Conservation (phyloP, 2,797 vertebrate species). For the Spinibarbus caldwelli region DNA sequence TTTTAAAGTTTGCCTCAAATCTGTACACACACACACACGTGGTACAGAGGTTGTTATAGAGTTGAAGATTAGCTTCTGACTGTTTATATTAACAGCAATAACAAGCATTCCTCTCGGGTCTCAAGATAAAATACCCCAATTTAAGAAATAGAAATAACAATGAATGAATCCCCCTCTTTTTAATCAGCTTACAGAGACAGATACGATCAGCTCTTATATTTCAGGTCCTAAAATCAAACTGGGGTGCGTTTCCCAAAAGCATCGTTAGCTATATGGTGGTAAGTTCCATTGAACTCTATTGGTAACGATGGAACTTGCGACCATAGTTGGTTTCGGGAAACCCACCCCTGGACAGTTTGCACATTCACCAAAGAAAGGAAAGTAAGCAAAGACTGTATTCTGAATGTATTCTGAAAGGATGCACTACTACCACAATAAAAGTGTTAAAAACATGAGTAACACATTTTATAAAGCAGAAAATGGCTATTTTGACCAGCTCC, state of each 20-base stretch:
- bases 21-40: not conserved
- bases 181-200: slow-evolving; percentile 66
- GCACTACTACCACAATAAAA: not conserved
- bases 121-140: not conserved
- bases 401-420: not conserved
- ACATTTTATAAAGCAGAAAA: not conserved
- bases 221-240: slow-evolving; percentile 35
- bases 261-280: no score
- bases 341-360: slow-evolving; percentile 49
- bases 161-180: slow-evolving; percentile 53
- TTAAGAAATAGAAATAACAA: slow-evolving; percentile 10
- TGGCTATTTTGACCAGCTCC: not conserved
- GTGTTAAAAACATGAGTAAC: not conserved
- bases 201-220: slow-evolving; percentile 56
- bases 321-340: no score
- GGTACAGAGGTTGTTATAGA: not conserved
- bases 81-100: slow-evolving; percentile 31
- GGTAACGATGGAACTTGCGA: no score
- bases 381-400: not conserved
- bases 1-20: not conserved
- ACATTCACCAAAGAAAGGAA: not conserved
- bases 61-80: slow-evolving; percentile 25
- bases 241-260: no score
- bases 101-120: not conserved
- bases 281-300: no score